Conservation (phyloP, 2,797 vertebrate genomes). For the Sebastes itinus region DNA sequence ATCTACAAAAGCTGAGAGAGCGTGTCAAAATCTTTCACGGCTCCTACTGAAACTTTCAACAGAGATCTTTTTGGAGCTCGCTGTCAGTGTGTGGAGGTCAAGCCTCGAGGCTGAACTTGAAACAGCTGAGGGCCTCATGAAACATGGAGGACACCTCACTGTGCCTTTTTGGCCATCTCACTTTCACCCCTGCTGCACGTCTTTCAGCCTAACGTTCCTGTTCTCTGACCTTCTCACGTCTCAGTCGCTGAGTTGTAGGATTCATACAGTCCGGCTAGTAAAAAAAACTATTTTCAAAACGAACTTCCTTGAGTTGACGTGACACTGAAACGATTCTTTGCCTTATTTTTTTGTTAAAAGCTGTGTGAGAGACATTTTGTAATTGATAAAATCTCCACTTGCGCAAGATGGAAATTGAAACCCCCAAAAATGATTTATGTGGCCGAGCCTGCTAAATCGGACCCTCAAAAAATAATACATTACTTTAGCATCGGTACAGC, state of each 20-base stretch:
- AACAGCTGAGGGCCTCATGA: slow-evolving; percentile 61
- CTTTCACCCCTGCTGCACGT: slow-evolving; percentile 11
- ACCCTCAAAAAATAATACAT: slow-evolving; percentile 68
- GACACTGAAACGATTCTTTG: not conserved
- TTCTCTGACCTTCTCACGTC: not conserved
- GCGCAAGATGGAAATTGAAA: slow-evolving; percentile 53
- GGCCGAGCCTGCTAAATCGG: slow-evolving; percentile 65
- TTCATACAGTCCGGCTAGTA: not conserved
- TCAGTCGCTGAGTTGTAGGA: not conserved
- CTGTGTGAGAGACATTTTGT: slow-evolving; percentile 29
- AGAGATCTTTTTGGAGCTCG: slow-evolving; percentile 28
- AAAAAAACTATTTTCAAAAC: slow-evolving; percentile 19
- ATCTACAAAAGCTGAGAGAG: slow-evolving; percentile 19
- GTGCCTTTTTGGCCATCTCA: slow-evolving; percentile 22
- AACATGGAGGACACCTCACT: slow-evolving; percentile 57
- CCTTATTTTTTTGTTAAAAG: slow-evolving; percentile 5
- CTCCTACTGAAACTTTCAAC: slow-evolving; percentile 54
- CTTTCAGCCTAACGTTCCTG: not conserved
- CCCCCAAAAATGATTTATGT: slow-evolving; percentile 71
- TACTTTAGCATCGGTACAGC: slow-evolving; percentile 69
- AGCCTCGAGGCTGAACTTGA: slow-evolving; percentile 49
- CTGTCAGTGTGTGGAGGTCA: slow-evolving; percentile 51
- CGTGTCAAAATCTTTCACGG: slow-evolving; percentile 25
- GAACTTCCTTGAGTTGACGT: slow-evolving; percentile 4
- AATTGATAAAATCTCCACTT: slow-evolving; percentile 46